These are phyloP conservation scores for Sylvia atricapilla DNA, from an alignment of 2,113 vertebrate species.

Conservation along the genomic window DNA sequence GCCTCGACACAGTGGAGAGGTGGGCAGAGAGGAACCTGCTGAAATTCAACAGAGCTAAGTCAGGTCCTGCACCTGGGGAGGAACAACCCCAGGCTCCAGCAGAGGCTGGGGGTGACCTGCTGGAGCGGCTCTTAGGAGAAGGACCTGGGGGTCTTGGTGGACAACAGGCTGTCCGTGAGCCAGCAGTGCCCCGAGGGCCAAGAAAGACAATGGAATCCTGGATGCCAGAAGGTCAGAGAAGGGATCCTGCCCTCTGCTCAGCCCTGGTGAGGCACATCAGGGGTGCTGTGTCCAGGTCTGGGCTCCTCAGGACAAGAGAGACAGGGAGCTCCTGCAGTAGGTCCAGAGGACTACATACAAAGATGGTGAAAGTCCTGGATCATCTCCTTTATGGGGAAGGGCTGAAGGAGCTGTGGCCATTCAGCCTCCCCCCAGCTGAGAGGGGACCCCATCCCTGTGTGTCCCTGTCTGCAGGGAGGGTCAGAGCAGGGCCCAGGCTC, in stretches of 20 bases:
- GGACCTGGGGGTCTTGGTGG: not conserved
- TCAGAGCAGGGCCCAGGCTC: not conserved
- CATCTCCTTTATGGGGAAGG: not conserved
- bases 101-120: not conserved
- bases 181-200: not conserved
- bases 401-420: not conserved
- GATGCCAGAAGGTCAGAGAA: not conserved
- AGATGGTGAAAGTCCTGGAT: not conserved
- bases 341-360: not conserved
- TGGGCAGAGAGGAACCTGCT: not conserved
- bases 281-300: not conserved
- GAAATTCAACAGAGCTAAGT: not conserved
- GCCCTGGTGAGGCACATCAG: not conserved
- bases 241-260: not conserved
- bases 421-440: not conserved
- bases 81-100: not conserved
- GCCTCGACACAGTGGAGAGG: accelerated
- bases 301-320: not conserved
- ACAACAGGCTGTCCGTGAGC: not conserved
- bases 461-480: not conserved
- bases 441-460: not conserved
- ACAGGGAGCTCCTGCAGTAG: not conserved
- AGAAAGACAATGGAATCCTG: too few species aligned
- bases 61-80: not conserved
- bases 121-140: not conserved